phyloP scores from a whole-genome alignment of 2,113 vertebrate species.

The Hemiscyllium ocellatum region DNA sequence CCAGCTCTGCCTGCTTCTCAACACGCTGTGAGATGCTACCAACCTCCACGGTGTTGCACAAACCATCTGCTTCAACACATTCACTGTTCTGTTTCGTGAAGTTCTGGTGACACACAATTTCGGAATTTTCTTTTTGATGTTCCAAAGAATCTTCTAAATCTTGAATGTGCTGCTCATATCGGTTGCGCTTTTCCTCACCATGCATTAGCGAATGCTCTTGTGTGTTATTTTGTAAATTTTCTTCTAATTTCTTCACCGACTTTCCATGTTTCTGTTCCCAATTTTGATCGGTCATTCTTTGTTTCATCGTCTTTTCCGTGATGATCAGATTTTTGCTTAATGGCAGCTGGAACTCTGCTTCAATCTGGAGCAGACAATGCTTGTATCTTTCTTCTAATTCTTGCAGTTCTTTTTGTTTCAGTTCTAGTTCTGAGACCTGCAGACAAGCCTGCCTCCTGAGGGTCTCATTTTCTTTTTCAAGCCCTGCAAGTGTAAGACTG shows the following conservation, averaged over 20 bases:
- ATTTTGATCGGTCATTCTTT: slow-evolving; percentile 49
- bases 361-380: slow-evolving; percentile 46
- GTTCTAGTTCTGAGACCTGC: slow-evolving; percentile 59
- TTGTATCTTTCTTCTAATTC: slow-evolving; percentile 62
- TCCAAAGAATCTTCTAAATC: slow-evolving; percentile 56
- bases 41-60: slow-evolving; percentile 38
- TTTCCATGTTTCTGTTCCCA: slow-evolving; percentile 38
- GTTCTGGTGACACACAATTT: slow-evolving; percentile 21
- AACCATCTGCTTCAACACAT: accelerated
- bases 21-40: slow-evolving; percentile 38
- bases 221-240: slow-evolving; percentile 71
- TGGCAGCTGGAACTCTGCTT: slow-evolving; percentile 44
- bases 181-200: slow-evolving; percentile 67
- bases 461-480: slow-evolving; percentile 70
- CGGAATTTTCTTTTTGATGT: not conserved
- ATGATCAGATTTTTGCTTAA: slow-evolving; percentile 62
- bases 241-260: slow-evolving; percentile 70
- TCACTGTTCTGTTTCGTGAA: slow-evolving; percentile 49
- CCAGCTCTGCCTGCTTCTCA: slow-evolving; percentile 40
- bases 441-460: slow-evolving; percentile 64
- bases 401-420: slow-evolving; percentile 57
- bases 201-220: slow-evolving; percentile 72
- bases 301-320: slow-evolving; percentile 61
- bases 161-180: slow-evolving; percentile 67
- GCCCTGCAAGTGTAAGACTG: slow-evolving; percentile 55